These are phyloP conservation scores for Aplysia californica DNA, from an alignment of 1,140 invertebrate species.

Conservation along the genomic window DNA sequence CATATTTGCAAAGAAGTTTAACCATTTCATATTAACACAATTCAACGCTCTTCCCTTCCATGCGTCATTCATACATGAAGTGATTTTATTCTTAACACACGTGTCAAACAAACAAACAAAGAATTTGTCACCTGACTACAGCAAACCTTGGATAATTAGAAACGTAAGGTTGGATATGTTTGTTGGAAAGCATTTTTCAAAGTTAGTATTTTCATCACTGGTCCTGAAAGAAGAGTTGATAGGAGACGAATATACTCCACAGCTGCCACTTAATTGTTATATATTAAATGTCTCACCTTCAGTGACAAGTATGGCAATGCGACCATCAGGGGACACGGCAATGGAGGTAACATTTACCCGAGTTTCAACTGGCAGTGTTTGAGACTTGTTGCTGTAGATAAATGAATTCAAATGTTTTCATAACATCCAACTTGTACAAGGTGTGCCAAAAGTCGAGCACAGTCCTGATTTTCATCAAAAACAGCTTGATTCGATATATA, in stretches of 20 bases:
- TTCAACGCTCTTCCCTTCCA: too few relatives aligned
- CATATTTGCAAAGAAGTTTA: too few relatives aligned
- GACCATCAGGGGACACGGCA: slow-evolving; percentile 90
- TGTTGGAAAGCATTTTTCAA: not conserved
- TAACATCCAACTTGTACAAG: too few relatives aligned
- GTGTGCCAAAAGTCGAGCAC: not conserved
- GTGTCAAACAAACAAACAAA: not conserved
- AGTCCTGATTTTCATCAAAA: not conserved
- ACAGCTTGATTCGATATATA: not conserved
- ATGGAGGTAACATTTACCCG: slow-evolving; percentile 86
- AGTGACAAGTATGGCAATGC: slow-evolving; percentile 85
- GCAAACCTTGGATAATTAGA: not conserved
- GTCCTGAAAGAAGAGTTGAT: not conserved
- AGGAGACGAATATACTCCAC: not conserved
- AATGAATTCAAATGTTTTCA: not conserved
- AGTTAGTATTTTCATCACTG: not conserved
- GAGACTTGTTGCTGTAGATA: slow-evolving; percentile 85
- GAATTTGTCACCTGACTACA: not conserved
- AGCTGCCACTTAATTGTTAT: too few relatives aligned
- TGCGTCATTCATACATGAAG: too few relatives aligned
- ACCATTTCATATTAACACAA: too few relatives aligned
- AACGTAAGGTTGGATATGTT: not conserved
- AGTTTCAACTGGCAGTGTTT: slow-evolving; percentile 88
- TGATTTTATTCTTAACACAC: too few relatives aligned
- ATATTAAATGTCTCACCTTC: slow-evolving; percentile 81